Evolutionary conservation across 2,797 vertebrate species (phyloP).

Genomic region (Menidia menidia): DNA sequence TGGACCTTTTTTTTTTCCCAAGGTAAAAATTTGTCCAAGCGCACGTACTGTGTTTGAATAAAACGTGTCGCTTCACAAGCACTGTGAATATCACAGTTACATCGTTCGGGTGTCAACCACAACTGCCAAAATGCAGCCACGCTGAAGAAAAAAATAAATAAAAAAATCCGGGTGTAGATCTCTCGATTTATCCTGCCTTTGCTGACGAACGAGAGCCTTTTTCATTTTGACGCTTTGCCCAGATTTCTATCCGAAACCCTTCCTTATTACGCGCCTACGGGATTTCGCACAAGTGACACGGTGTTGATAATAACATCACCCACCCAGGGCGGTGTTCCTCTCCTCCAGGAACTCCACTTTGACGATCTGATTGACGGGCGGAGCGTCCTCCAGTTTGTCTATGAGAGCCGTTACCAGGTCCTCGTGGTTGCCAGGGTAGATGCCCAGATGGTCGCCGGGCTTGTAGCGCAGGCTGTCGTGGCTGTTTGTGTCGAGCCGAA

Average conservation of each 20-base stretch:
- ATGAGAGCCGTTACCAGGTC: constrained; percentile 92
- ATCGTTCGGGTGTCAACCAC: constrained; percentile 30
- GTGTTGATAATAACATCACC: constrained; percentile 47
- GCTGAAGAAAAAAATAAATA: constrained; percentile 8
- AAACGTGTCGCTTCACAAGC: constrained; percentile 37
- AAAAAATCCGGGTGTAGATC: constrained; percentile 33
- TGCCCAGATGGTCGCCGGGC: constrained; percentile 95
- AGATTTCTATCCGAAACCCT: constrained; percentile 26
- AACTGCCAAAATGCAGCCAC: constrained; percentile 45
- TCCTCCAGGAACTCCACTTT: constrained; percentile 97
- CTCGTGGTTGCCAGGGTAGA: constrained; percentile 95
- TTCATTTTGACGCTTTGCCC: constrained; percentile 42
- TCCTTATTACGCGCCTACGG: constrained; percentile 22
- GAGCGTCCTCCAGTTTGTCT: constrained; percentile 92
- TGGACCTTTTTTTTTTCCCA: constrained; percentile 3
- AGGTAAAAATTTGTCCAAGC: constrained; percentile 5
- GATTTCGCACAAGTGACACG: constrained; percentile 32
- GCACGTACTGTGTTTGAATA: constrained; percentile 19
- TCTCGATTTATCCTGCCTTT: constrained; percentile 23
- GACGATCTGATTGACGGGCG: constrained; percentile 92
- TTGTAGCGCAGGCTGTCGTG: constrained; percentile 90
- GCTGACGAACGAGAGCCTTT: constrained; percentile 25
- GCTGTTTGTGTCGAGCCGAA: constrained; percentile 92
- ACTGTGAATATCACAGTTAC: constrained; percentile 40
- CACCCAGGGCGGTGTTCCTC: constrained; percentile 94